These are phyloP conservation scores for Drosophila cognata DNA, from an alignment of 2,888 invertebrate genomes.

Conservation along the genomic window DNA sequence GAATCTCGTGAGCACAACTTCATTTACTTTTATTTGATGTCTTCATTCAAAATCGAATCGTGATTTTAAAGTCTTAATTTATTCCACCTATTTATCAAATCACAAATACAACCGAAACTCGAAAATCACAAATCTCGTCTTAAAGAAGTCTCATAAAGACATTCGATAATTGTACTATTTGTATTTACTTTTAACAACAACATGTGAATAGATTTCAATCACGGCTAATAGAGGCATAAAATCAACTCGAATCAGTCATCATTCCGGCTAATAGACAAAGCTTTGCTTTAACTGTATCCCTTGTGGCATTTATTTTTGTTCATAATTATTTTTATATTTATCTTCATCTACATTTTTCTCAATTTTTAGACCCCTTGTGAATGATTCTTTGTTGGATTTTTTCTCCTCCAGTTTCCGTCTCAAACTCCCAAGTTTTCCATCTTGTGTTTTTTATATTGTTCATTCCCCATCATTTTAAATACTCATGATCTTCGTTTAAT, in stretches of 20 bases:
- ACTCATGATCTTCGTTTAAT: conserved; percentile 10
- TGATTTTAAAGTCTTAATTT: not conserved
- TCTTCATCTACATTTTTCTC: conserved; percentile 1
- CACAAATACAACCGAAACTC: not conserved
- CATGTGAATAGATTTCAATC: not conserved
- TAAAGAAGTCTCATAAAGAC: not conserved
- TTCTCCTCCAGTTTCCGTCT: not conserved
- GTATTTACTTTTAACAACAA: not conserved
- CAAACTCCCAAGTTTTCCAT: not conserved
- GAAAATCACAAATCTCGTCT: not conserved
- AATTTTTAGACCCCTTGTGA: conserved; percentile 8
- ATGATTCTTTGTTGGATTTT: not conserved
- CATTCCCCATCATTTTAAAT: not conserved
- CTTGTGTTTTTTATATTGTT: not conserved
- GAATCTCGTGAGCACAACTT: not conserved
- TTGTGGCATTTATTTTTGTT: not conserved
- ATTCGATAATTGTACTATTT: not conserved
- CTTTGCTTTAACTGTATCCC: not conserved
- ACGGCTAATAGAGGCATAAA: not conserved
- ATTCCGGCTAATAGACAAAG: not conserved
- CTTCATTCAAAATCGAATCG: not conserved
- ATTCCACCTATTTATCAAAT: not conserved
- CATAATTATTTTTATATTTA: conserved; percentile 5
- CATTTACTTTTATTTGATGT: not conserved
- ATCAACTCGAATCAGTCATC: not conserved